Base-by-base conservation (phyloP, 1,140 invertebrate species). In the Drosophila nikananu region DNA sequence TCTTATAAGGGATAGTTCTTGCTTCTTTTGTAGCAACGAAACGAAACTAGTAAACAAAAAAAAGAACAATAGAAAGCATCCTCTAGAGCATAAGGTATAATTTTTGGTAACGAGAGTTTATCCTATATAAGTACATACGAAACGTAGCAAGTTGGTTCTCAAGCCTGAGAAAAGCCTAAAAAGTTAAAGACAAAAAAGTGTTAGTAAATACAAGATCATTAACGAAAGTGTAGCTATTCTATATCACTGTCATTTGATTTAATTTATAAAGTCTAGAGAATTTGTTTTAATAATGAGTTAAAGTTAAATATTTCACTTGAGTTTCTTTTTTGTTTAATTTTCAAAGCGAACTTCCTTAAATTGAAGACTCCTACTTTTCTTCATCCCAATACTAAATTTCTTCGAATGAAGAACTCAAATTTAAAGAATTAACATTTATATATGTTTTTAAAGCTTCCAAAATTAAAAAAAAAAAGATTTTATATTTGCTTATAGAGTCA, bases 21-120 rank as follows among this genome's bases (percentile, higher is more conserved):
- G 35, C 17, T 44, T 68, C 30, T 66, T 35, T 54, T 67, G 59
- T 64, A 65, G 59, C 65, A n/a, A 64, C 25, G 5, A 57, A 39
- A 64, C 15, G 8, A 25, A 35, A 51, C 10, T 37, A n/a, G 25
- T 42, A 30, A 25, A 25, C 27, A 37, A 37, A 13, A 0, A 3
- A 19, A 27, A 32, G 19, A 32, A 12, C 15, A 30, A 63, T 44
- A 58, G 58, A 27, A 65, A 65, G n/a, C 41, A 62, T 61, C 62
- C 23, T 42, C 8, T 65, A 65, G 62, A 32, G 8, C 39, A 32
- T 65, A 62, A 65, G 57, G 15, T 15, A 23, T 37, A 15, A 23
- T 37, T 55, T 55, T 55, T 35, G 32, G 41, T 42, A 39, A 61
- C 21, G 15, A 42, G 35, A 42, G 55, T 61, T 32, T 65, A 65